Evolutionary conservation across 1,140 invertebrate species (phyloP).

Genomic region (Aphaenogaster ashmeadi): DNA sequence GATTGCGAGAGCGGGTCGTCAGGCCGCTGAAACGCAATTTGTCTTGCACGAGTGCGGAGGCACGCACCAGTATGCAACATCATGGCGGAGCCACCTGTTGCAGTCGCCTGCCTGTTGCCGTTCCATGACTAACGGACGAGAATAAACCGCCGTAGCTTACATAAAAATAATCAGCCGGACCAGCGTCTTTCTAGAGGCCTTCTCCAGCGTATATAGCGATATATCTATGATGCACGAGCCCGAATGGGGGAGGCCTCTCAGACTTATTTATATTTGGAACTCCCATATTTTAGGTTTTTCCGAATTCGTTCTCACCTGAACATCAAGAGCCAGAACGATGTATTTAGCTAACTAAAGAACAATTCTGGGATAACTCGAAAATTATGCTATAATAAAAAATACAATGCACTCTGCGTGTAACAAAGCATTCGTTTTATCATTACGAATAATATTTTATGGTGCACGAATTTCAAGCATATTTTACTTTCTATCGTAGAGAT

Average conservation of each 20-base stretch:
- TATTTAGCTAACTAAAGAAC: not conserved
- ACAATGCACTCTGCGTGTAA: not conserved
- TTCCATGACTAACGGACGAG: slow-evolving; percentile 62
- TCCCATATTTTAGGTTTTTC: not conserved
- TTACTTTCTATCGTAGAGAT: slow-evolving; percentile 28
- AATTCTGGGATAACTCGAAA: not conserved
- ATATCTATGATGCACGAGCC: not conserved
- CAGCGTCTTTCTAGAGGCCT: slow-evolving; percentile 43
- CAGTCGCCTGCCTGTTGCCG: slow-evolving; percentile 70
- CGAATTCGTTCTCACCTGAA: no score
- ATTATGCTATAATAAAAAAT: not conserved
- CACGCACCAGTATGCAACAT: slow-evolving; percentile 56
- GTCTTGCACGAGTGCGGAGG: slow-evolving; percentile 67
- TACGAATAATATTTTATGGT: not conserved
- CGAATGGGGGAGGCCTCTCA: not conserved
- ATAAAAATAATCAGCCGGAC: slow-evolving; percentile 71
- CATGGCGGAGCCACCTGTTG: slow-evolving; percentile 73
- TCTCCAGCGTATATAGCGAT: slow-evolving; percentile 11
- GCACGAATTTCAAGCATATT: slow-evolving; percentile 12
- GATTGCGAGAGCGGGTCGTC: slow-evolving; percentile 60
- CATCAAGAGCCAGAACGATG: not conserved
- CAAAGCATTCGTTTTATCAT: not conserved
- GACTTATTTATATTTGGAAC: not conserved
- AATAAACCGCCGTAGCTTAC: slow-evolving; percentile 67
- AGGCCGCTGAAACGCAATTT: slow-evolving; percentile 64